These are phyloP conservation scores for Turnix velox DNA, from an alignment of 2,113 vertebrate species.

Conservation along the genomic window DNA sequence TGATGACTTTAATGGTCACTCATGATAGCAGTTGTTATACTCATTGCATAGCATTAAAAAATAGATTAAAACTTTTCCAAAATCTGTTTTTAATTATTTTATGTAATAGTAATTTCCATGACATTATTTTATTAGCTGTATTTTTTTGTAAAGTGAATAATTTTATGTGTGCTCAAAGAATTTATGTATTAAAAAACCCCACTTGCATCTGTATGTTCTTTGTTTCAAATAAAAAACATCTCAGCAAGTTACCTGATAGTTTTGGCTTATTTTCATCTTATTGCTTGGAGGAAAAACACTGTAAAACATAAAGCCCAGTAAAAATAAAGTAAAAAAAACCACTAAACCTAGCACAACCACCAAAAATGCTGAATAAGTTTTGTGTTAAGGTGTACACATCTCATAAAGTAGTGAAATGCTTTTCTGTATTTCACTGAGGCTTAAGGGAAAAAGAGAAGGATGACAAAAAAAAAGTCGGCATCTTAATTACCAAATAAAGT, in stretches of 20 bases:
- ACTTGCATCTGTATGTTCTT: too few relatives aligned
- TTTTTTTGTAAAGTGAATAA: background rate
- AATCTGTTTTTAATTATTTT: background rate
- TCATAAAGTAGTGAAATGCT: background rate
- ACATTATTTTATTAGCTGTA: background rate
- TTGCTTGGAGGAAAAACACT: background rate
- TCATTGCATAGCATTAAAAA: background rate
- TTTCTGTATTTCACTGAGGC: background rate
- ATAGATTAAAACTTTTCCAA: background rate
- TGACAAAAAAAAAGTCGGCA: background rate
- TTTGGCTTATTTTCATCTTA: background rate
- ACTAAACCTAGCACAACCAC: background rate
- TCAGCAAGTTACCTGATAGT: background rate
- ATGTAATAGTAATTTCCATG: background rate
- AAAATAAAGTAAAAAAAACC: background rate
- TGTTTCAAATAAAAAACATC: background rate
- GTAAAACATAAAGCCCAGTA: too few relatives aligned
- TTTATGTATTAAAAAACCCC: background rate
- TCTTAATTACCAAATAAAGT: background rate
- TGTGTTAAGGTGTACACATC: background rate
- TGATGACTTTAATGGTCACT: background rate
- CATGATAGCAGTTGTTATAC: background rate
- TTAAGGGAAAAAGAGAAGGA: fast-evolving
- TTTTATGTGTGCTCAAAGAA: background rate
- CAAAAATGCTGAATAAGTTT: background rate